Percentiles rank a stretch among this genome's conserved stretches.
Evolutionary conservation across 2,113 vertebrate species (phyloP).

Genomic region (Dipodomys stephensi): DNA sequence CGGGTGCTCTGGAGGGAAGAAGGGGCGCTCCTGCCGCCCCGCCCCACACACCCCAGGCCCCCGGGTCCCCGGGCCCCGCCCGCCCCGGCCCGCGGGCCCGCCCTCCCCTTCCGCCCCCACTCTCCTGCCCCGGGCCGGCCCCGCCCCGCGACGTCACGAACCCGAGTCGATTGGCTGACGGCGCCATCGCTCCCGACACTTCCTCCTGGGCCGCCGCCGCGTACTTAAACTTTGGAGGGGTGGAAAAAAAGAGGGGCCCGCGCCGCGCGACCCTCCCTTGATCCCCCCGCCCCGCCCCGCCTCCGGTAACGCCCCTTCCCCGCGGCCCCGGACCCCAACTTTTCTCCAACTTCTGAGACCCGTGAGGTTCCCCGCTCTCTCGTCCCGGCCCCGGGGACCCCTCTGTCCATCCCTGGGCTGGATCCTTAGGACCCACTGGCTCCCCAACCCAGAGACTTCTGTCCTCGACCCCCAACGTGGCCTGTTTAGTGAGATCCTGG

Average conservation of each 20-base stretch:
- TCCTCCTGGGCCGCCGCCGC: slow-evolving; percentile 77
- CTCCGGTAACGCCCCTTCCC: slow-evolving; percentile 61
- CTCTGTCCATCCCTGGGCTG: slow-evolving; percentile 49
- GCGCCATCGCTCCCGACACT: slow-evolving; percentile 75
- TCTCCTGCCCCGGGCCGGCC: background rate
- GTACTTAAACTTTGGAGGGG: slow-evolving; percentile 71
- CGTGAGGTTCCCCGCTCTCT: slow-evolving; percentile 35
- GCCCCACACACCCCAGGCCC: background rate
- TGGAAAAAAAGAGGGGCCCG: slow-evolving; percentile 32
- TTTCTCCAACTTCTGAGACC: slow-evolving; percentile 57
- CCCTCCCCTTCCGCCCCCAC: slow-evolving; percentile 71
- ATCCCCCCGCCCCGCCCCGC: background rate
- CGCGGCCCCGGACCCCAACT: slow-evolving; percentile 1
- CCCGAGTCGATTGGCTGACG: slow-evolving; percentile 67
- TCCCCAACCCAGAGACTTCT: background rate
- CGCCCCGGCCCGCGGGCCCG: background rate
- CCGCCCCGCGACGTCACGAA: slow-evolving; percentile 70
- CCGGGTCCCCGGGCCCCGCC: background rate
- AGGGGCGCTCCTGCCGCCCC: background rate
- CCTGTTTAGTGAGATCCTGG: background rate
- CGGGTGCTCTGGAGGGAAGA: background rate
- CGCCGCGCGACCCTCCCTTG: slow-evolving; percentile 46
- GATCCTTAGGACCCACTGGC: slow-evolving; percentile 19
- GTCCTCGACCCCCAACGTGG: background rate
- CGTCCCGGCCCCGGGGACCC: slow-evolving; percentile 12